Conservation (phyloP, 2,113 vertebrate genomes). For the Lepisosteus oculatus region DNA sequence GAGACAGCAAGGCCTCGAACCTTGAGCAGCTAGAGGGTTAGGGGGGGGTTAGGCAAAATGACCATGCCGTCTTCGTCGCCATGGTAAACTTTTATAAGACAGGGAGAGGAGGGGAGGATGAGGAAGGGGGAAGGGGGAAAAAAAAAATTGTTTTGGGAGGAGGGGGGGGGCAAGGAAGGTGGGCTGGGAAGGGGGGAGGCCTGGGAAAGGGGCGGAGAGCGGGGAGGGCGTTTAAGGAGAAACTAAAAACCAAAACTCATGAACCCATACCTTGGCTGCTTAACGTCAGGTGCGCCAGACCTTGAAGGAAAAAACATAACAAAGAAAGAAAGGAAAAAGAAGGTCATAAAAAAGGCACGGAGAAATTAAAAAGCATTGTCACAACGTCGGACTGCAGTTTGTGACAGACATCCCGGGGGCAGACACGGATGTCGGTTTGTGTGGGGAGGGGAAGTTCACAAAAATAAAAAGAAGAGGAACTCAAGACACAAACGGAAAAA, state of each 20-base stretch:
- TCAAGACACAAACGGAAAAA: constrained; percentile 65
- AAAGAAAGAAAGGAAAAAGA: constrained; percentile 72
- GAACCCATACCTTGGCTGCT: constrained; percentile 78
- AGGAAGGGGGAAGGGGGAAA: too few species aligned
- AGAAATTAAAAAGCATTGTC: constrained; percentile 74
- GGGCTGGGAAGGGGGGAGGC: constrained; percentile 7
- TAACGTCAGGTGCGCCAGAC: constrained; percentile 81
- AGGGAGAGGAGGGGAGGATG: too few species aligned
- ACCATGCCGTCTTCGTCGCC: too few species aligned
- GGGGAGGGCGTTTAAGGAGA: constrained; percentile 48
- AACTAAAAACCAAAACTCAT: constrained; percentile 56
- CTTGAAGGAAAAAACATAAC: constrained; percentile 80
- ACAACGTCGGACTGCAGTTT: constrained; percentile 83
- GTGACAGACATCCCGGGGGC: constrained; percentile 79
- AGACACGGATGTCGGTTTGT: constrained; percentile 72
- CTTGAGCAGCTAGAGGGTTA: too few species aligned
- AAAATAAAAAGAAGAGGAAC: constrained; percentile 55
- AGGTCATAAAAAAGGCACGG: constrained; percentile 75
- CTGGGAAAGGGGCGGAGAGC: constrained; percentile 39
- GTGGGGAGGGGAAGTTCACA: constrained; percentile 38
- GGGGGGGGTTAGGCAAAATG: too few species aligned
- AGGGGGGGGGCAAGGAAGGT: too few species aligned
- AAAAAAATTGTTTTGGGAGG: too few species aligned
- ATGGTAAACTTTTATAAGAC: too few species aligned
- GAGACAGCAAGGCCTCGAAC: too few species aligned